These are phyloP conservation scores for Apteryx owenii DNA, from an alignment of 2,113 vertebrate species.

Conservation along the genomic window DNA sequence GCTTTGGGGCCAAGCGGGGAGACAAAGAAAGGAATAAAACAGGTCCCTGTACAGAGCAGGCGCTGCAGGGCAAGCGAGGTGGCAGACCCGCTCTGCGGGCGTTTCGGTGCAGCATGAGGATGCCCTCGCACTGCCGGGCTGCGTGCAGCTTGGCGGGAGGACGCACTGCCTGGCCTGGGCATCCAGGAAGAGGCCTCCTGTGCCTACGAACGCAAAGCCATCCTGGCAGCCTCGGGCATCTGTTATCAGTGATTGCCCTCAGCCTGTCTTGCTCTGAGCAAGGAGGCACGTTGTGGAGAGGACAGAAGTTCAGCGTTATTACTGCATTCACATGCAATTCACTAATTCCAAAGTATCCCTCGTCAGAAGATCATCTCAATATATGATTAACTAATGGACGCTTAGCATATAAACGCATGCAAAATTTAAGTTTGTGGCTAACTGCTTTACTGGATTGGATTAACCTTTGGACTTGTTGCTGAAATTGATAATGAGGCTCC, in stretches of 20 bases:
- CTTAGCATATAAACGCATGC: neutral
- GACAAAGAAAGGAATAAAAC: neutral
- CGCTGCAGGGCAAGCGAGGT: neutral
- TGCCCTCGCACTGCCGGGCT: fast-evolving
- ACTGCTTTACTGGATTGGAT: neutral
- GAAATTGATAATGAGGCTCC: neutral
- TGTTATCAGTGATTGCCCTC: too few relatives aligned
- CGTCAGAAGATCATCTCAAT: neutral
- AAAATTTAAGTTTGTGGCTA: neutral
- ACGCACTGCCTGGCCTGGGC: neutral
- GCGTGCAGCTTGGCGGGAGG: neutral
- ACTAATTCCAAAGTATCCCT: neutral
- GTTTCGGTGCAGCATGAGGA: neutral
- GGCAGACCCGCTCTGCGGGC: neutral
- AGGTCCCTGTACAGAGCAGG: neutral
- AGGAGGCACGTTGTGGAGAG: neutral
- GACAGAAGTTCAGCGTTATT: neutral
- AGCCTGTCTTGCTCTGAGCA: neutral
- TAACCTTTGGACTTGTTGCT: neutral
- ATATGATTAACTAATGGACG: neutral
- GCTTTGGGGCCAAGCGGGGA: neutral
- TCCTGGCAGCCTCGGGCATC: fast-evolving
- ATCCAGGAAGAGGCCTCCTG: neutral
- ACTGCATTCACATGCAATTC: neutral
- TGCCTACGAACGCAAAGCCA: neutral